Percentiles rank a stretch among this genome's conserved stretches.
These are phyloP conservation scores for Polypedilum pembai DNA, from an alignment of 1,140 invertebrate genomes.

Conservation along the genomic window DNA sequence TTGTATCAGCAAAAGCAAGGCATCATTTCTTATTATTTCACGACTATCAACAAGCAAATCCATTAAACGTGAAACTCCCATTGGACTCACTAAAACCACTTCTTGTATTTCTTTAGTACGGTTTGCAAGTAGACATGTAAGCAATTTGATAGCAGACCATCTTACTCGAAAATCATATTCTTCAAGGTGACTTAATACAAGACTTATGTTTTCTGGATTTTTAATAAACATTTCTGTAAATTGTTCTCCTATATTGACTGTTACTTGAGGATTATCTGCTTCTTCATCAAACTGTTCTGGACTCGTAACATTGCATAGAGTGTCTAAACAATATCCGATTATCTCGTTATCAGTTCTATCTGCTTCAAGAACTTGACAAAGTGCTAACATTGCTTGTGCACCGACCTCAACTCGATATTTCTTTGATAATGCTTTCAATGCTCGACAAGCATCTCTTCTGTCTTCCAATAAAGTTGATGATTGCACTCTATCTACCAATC, in stretches of 20 bases:
- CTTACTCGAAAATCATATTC: slow-evolving; percentile 90
- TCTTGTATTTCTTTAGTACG: slow-evolving; percentile 91
- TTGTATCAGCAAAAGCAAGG: slow-evolving; percentile 84
- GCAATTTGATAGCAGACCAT: slow-evolving; percentile 76
- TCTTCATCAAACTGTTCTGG: slow-evolving; percentile 78
- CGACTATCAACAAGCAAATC: slow-evolving; percentile 87
- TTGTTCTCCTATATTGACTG: slow-evolving; percentile 75
- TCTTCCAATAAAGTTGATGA: slow-evolving; percentile 92
- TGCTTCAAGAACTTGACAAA: slow-evolving; percentile 65
- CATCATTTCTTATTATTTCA: slow-evolving; percentile 96
- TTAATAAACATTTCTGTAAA: slow-evolving; percentile 99
- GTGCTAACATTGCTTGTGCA: slow-evolving; percentile 84
- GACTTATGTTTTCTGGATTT: slow-evolving; percentile 73
- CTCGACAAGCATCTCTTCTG: slow-evolving; percentile 89
- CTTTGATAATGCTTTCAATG: slow-evolving; percentile 85
- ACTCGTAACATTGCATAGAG: slow-evolving; percentile 82
- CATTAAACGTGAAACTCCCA: slow-evolving; percentile 97
- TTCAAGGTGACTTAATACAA: slow-evolving; percentile 83
- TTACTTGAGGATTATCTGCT: slow-evolving; percentile 53
- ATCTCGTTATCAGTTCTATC: slow-evolving; percentile 87
- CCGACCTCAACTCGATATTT: slow-evolving; percentile 94
- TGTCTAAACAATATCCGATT: slow-evolving; percentile 83
- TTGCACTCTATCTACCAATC: slow-evolving; percentile 81
- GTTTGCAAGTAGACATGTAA: slow-evolving; percentile 73
- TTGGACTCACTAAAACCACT: slow-evolving; percentile 85